Conservation (phyloP, 1,140 invertebrate genomes). For the Sycobia sp. region DNA sequence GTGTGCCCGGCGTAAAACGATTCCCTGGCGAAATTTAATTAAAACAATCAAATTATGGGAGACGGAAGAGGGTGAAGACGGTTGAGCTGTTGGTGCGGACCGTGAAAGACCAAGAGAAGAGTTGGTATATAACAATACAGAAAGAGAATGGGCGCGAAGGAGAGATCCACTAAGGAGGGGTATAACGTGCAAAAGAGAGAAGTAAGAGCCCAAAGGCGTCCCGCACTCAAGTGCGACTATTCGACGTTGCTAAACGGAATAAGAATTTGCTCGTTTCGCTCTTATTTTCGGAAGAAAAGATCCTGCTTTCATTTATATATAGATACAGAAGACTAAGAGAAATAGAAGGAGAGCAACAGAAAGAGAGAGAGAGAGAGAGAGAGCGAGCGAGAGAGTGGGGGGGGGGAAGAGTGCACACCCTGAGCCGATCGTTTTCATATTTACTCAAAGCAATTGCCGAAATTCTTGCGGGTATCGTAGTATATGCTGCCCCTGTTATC, state of each 20-base stretch:
- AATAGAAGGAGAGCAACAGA: no score
- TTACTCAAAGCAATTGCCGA: no score
- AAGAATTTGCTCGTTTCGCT: conserved; percentile 52
- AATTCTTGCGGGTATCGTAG: no score
- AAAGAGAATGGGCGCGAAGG: no score
- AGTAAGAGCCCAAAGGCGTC: conserved; percentile 38
- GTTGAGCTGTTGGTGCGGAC: conserved; percentile 49
- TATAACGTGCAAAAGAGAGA: conserved; percentile 44
- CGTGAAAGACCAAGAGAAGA: conserved; percentile 34
- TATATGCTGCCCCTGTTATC: no score
- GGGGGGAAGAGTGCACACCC: no score
- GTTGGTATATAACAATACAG: no score
- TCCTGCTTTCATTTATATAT: conserved; percentile 25
- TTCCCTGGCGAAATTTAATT: conserved; percentile 62
- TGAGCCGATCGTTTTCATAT: conserved; percentile 11
- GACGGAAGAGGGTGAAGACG: conserved; percentile 38
- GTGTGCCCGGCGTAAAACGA: conserved; percentile 59
- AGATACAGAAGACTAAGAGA: no score
- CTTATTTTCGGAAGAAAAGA: conserved; percentile 50
- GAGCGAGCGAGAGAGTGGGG: no score
- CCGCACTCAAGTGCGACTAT: conserved; percentile 38
- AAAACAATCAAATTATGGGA: conserved; percentile 52
- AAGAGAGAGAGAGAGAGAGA: no score
- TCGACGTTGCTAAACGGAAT: conserved; percentile 41
- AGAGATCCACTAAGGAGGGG: no score